These are phyloP conservation scores for Onychomys leucogaster DNA, from an alignment of 2,797 vertebrate species.

Conservation along the genomic window DNA sequence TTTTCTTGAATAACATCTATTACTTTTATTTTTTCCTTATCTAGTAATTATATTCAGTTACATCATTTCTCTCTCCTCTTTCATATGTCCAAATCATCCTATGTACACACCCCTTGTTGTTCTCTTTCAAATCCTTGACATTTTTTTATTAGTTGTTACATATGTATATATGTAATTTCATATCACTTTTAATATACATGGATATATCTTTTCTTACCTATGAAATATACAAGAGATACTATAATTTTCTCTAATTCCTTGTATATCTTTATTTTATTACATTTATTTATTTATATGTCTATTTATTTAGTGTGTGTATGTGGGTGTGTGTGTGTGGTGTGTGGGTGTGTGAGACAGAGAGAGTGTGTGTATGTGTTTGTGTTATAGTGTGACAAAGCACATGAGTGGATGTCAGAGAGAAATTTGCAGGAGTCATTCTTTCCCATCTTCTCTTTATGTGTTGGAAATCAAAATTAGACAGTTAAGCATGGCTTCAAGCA, in stretches of 20 bases:
- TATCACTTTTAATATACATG: background rate
- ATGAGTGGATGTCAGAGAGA: background rate
- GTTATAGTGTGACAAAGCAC: background rate
- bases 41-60: background rate
- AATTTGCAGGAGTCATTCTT: background rate
- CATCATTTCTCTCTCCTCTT: background rate
- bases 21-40: background rate
- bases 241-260: background rate
- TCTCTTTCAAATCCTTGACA: background rate
- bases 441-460: too few relatives aligned
- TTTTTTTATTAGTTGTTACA: background rate
- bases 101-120: background rate
- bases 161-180: background rate
- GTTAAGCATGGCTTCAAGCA: background rate
- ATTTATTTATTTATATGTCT: background rate
- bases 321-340: rapidly evolving
- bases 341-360: background rate
- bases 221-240: background rate
- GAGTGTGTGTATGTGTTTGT: background rate
- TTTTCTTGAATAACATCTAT: background rate
- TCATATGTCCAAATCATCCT: background rate
- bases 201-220: background rate
- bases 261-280: background rate
- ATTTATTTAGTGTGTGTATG: background rate
- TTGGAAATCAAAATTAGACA: background rate